Base-by-base conservation (phyloP, 2,797 vertebrate species). In the Sebastes minor region DNA sequence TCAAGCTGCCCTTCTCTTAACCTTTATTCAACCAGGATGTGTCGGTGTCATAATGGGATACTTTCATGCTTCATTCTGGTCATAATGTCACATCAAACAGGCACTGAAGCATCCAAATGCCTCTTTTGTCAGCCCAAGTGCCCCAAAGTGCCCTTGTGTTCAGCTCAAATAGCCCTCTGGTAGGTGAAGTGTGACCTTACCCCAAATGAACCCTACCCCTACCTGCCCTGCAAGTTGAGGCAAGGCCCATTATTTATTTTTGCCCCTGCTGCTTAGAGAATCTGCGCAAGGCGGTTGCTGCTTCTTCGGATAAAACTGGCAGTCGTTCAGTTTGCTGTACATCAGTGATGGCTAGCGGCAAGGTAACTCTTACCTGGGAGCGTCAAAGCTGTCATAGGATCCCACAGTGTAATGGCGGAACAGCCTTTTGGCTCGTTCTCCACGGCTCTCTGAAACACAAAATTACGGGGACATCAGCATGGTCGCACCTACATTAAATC, bases 371-470 rank as follows among this genome's bases (percentile, higher is more conserved):
- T 96, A 97, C 96, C 95, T 97, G 83, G 97, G 97, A 74, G 97
- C 97, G 28, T 98, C 97, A 9, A 98, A 97, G 93, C 97, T 98
- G 95, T 98, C 97, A 1, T 98, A 98, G 75, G 97, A 98, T 72
- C 97, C 97, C 88, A 98, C 97, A 0, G 97, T 98, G 86, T 98
- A 98, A 88, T 98, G 97, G 28, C 97, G 96, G 88, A 98, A 98
- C 80, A 98, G 95, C 32, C 97, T 92, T 88, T 98, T 98, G 83
- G 97, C 97, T 89, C 97, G 95, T 85, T 98, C 97, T 61, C 96
- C 96, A 2, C 96, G 96, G 89, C 96, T 96, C 89, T 97, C 96
- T 97, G 94, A 69, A 93, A 95, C 74, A 83, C 30, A 82, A 42
- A 79, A 71, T 59, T 76, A 82, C 62, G 87, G 27, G 2, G 23